phyloP scores from a whole-genome alignment of 2,888 invertebrate genomes.

The Amblyteles armatorius region DNA sequence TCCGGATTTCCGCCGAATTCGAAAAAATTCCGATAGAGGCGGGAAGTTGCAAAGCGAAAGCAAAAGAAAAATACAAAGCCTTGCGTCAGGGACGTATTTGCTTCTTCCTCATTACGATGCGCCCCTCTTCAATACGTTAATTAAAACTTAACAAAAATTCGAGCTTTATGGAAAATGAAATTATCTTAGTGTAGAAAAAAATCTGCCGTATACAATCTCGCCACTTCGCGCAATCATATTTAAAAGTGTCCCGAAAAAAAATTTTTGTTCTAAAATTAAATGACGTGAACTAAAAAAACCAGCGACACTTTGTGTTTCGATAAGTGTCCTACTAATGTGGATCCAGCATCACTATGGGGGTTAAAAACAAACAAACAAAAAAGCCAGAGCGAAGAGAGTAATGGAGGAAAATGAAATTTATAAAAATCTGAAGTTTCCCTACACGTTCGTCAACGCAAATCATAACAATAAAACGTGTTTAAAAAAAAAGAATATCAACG shows the following conservation, averaged over 20 bases:
- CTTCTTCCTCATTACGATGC: conserved; percentile 47
- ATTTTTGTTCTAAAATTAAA: conserved; percentile 37
- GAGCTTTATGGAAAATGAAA: conserved; percentile 48
- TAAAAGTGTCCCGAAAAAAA: conserved; percentile 2
- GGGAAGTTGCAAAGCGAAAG: conserved; percentile 31
- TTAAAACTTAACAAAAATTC: conserved; percentile 40
- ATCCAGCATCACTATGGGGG: conserved; percentile 36
- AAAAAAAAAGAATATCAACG: conserved; percentile 1
- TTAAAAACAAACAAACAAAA: conserved; percentile 38
- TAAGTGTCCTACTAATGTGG: conserved; percentile 24
- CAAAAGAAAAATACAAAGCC: conserved; percentile 37
- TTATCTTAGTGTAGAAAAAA: conserved; percentile 2
- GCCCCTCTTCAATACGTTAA: conserved; percentile 37
- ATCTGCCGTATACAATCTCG: conserved; percentile 47
- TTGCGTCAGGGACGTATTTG: conserved; percentile 51
- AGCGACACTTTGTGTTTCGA: conserved; percentile 26
- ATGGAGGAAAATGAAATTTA: conserved; percentile 10
- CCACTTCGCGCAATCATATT: conserved; percentile 44
- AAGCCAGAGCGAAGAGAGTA: conserved; percentile 37
- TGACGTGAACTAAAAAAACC: conserved; percentile 28
- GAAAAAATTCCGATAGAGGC: conserved; percentile 55
- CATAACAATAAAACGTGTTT: conserved; percentile 50
- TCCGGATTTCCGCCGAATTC: conserved; percentile 62
- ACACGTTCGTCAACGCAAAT: conserved; percentile 51
- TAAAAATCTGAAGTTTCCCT: conserved; percentile 34